Conservation (phyloP, 2,797 vertebrate species). For the Gymnocypris eckloni region DNA sequence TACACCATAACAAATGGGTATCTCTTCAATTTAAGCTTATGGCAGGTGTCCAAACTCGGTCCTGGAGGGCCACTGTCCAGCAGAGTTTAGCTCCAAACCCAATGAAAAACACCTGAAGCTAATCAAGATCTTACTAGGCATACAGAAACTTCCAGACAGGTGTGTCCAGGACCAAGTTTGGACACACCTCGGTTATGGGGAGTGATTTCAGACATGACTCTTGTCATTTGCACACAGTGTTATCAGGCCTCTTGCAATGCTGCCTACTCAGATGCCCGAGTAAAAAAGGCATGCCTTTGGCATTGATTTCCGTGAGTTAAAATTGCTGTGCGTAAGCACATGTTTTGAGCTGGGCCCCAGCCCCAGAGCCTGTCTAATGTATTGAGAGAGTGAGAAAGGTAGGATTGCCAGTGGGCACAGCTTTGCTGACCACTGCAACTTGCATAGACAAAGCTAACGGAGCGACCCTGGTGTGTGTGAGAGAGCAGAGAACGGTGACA, state of each 20-base stretch:
- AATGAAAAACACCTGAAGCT: no score
- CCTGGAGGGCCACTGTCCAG: background rate
- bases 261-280: constrained; percentile 64
- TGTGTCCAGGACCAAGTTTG: background rate
- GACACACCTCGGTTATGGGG: background rate
- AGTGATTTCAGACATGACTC: background rate
- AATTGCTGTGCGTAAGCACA: constrained; percentile 84
- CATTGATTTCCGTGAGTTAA: constrained; percentile 78
- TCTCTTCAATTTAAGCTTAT: background rate
- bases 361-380: constrained; percentile 73
- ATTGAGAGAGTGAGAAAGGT: constrained; percentile 73
- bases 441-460: constrained; percentile 61
- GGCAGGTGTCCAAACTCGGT: background rate
- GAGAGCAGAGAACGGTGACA: constrained; percentile 23
- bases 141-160: no score
- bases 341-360: constrained; percentile 73
- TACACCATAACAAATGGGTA: background rate
- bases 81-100: background rate
- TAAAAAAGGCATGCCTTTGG: constrained; percentile 64
- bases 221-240: background rate
- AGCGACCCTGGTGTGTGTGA: constrained; percentile 54
- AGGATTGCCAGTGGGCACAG: constrained; percentile 73
- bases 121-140: no score
- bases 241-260: constrained; percentile 40
- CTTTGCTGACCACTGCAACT: constrained; percentile 82